Percentiles rank a stretch among this genome's conserved stretches.
These are phyloP conservation scores for Oceanodroma tethys DNA, from an alignment of 2,113 vertebrate genomes.

Conservation along the genomic window DNA sequence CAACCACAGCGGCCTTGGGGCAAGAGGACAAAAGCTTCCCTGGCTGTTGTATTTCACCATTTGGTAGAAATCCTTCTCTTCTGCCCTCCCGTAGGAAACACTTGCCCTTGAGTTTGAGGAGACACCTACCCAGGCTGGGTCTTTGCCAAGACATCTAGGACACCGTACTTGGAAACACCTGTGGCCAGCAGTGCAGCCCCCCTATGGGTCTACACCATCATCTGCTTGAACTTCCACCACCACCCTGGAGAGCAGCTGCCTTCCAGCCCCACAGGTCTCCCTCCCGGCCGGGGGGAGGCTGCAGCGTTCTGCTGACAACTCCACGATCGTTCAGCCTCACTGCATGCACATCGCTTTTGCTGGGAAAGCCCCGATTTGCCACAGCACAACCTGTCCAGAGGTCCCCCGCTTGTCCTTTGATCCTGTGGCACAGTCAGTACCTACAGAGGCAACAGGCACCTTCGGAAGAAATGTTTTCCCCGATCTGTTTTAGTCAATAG, in stretches of 20 bases:
- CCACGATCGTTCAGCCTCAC: rapidly evolving
- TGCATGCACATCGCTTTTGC: rapidly evolving
- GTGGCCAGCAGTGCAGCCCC: rapidly evolving
- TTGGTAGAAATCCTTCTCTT: not conserved
- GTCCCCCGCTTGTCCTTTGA: rapidly evolving
- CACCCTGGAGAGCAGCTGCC: not conserved
- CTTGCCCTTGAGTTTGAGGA: not conserved
- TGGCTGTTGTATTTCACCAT: rapidly evolving
- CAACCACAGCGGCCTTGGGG: not conserved
- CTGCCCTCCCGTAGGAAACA: not conserved
- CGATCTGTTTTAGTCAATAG: rapidly evolving
- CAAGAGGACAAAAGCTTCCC: not conserved
- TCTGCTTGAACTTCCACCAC: not conserved
- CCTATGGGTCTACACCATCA: rapidly evolving
- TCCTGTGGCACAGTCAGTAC: not conserved
- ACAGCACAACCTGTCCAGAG: not conserved
- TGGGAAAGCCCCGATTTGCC: not conserved
- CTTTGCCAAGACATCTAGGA: not conserved
- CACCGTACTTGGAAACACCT: rapidly evolving
- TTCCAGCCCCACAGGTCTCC: not conserved
- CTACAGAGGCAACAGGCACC: not conserved
- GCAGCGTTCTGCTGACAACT: rapidly evolving
- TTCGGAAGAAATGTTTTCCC: not conserved
- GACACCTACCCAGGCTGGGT: not conserved
- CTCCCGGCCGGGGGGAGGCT: rapidly evolving